Percentiles rank a stretch among this genome's conserved stretches.
Conservation (phyloP, 2,888 invertebrate species). For the Drosophila picticornis region DNA sequence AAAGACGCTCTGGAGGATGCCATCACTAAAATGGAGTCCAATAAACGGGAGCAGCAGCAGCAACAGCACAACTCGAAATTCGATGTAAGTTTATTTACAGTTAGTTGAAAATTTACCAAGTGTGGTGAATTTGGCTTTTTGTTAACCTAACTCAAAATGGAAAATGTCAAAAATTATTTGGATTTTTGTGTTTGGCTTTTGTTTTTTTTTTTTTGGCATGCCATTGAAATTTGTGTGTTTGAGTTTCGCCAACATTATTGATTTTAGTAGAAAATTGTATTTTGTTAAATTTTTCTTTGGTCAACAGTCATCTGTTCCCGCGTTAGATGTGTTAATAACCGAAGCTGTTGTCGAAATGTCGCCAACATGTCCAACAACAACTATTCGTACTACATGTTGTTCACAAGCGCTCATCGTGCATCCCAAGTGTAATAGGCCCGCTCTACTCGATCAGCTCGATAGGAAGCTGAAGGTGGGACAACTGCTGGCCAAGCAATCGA, state of each 20-base stretch:
- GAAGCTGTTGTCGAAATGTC: constrained; percentile 53
- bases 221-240: constrained; percentile 46
- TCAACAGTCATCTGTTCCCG: constrained; percentile 36
- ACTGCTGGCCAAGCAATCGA: constrained; percentile 56
- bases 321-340: constrained; percentile 38
- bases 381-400: constrained; percentile 22
- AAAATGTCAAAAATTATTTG: constrained; percentile 12
- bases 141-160: not conserved
- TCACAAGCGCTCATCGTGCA: constrained; percentile 60
- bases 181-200: constrained; percentile 30
- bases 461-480: constrained; percentile 60
- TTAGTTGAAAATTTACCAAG: constrained; percentile 19
- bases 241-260: constrained; percentile 22
- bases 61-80: constrained; percentile 18
- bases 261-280: constrained; percentile 26
- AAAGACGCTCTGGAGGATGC: constrained; percentile 72
- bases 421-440: constrained; percentile 61
- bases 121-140: constrained; percentile 11
- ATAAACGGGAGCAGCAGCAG: constrained; percentile 42
- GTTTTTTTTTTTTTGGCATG: constrained; percentile 14
- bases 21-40: constrained; percentile 66
- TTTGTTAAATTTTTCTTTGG: constrained; percentile 11
- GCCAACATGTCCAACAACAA: constrained; percentile 30
- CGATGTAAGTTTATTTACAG: constrained; percentile 38
- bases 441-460: constrained; percentile 52